Evolutionary conservation across 2,797 vertebrate species (phyloP).

Genomic region (Orientallactaga sibirica): DNA sequence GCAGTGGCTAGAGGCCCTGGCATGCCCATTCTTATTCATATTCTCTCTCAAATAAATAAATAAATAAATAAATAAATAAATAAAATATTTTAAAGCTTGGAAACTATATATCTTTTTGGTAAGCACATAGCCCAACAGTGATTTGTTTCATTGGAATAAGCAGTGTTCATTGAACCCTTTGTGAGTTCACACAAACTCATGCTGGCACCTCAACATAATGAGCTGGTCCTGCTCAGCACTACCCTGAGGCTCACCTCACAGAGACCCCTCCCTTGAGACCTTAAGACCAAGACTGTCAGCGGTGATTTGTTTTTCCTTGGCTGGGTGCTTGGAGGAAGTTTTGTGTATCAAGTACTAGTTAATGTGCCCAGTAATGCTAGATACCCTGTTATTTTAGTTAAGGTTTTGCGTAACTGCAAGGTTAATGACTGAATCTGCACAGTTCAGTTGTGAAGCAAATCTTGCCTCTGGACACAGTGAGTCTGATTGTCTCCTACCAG

Average conservation of each 20-base stretch:
- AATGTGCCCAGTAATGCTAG: not conserved
- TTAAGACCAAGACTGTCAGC: not conserved
- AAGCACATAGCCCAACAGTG: not conserved
- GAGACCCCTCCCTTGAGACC: not conserved
- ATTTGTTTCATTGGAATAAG: not conserved
- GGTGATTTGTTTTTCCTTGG: not conserved
- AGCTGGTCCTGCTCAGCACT: not conserved
- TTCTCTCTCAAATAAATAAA: no score
- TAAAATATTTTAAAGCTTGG: no score
- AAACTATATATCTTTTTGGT: not conserved
- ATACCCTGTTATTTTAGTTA: not conserved
- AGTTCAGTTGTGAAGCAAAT: not conserved
- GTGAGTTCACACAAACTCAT: not conserved
- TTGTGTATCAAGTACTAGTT: constrained; percentile 21
- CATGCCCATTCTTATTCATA: no score
- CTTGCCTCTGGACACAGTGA: not conserved
- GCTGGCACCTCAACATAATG: not conserved
- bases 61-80: no score
- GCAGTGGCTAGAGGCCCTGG: no score
- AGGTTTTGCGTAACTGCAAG: constrained; percentile 22
- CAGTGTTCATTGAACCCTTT: not conserved
- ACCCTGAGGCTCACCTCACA: not conserved
- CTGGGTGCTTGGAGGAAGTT: constrained; percentile 14
- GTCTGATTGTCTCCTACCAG: not conserved
- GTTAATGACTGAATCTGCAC: not conserved